These are phyloP conservation scores for Campoletis raptor DNA, from an alignment of 2,888 invertebrate genomes.

Conservation along the genomic window DNA sequence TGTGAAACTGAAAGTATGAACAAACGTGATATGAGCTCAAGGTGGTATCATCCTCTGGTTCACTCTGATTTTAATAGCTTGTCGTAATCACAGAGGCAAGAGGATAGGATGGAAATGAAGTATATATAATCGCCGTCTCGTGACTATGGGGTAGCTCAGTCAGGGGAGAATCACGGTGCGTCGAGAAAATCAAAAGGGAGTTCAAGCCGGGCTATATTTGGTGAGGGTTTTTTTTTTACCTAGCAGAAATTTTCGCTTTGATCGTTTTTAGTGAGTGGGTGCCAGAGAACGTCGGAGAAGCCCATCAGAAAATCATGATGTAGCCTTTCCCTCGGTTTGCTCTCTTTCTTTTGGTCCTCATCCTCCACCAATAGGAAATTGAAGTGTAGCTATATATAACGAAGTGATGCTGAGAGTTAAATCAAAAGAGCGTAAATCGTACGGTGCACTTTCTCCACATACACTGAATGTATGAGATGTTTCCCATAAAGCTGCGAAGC, in stretches of 20 bases:
- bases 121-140: constrained; percentile 53
- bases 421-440: constrained; percentile 32
- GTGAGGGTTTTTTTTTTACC: constrained; percentile 30
- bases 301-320: constrained; percentile 48
- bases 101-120: constrained; percentile 52
- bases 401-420: constrained; percentile 16
- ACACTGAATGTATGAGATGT: constrained; percentile 10
- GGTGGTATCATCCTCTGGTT: constrained; percentile 29
- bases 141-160: constrained; percentile 26
- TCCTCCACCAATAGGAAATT: constrained; percentile 47
- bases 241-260: constrained; percentile 54
- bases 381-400: constrained; percentile 26
- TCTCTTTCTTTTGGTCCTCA: constrained; percentile 11
- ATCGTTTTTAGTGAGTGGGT: constrained; percentile 40
- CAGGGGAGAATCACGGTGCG: constrained; percentile 22
- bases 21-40: constrained; percentile 25
- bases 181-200: constrained; percentile 48
- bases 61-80: constrained; percentile 48
- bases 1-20: not conserved
- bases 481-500: not conserved
- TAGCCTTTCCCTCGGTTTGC: not conserved
- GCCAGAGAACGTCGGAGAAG: constrained; percentile 36
- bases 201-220: constrained; percentile 29
- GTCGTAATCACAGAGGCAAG: constrained; percentile 46
- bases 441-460: constrained; percentile 10